Conservation (phyloP, 2,888 invertebrate genomes). For the Conomelus anceps region DNA sequence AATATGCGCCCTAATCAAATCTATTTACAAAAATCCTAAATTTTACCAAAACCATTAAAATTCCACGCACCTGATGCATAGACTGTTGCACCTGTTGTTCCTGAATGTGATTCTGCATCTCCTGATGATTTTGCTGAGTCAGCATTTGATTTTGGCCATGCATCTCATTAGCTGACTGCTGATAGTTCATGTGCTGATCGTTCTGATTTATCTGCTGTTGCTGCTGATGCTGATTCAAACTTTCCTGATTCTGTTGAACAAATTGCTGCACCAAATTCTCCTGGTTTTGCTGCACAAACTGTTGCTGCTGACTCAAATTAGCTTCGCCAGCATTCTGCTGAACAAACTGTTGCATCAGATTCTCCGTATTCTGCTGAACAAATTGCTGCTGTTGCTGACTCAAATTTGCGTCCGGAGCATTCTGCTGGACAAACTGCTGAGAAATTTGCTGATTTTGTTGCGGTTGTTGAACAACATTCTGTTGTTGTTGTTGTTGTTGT, state of each 20-base stretch:
- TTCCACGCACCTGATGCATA: neutral
- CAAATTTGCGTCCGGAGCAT: neutral
- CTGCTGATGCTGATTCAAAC: too few relatives aligned
- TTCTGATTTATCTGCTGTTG: neutral
- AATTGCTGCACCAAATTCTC: neutral
- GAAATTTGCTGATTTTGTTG: conserved; percentile 27
- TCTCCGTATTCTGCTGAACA: conserved; percentile 33
- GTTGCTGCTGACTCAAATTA: conserved; percentile 28
- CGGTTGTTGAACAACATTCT: conserved; percentile 1
- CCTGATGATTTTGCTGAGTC: too few relatives aligned
- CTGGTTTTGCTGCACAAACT: conserved; percentile 35
- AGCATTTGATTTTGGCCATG: too few relatives aligned
- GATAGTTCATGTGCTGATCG: neutral
- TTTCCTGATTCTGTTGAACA: neutral
- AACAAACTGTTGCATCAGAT: neutral
- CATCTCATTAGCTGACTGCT: neutral
- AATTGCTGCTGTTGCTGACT: conserved; percentile 31
- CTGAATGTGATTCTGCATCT: neutral
- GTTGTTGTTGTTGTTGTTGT: conserved; percentile 10
- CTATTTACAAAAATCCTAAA: neutral
- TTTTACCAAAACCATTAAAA: too few relatives aligned
- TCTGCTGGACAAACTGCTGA: conserved; percentile 37
- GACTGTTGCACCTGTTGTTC: neutral
- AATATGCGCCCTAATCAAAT: neutral
- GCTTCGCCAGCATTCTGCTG: neutral